Evolutionary conservation across 37 sponge, comb jelly and placozoan genomes (phyloP).

Genomic region (Theonella swinhoei): DNA sequence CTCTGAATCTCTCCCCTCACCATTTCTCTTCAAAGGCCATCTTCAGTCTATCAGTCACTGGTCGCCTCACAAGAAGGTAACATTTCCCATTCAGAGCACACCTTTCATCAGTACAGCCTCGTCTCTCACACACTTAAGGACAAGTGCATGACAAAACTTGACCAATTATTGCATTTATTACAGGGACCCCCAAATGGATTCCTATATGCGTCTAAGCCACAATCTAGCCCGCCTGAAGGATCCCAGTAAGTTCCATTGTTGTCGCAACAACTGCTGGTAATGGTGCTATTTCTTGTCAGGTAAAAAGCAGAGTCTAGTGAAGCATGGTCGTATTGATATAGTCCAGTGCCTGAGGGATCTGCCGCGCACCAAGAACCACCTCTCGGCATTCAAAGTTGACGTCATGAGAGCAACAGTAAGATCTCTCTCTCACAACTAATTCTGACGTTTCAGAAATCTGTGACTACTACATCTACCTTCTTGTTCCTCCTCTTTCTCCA

Average conservation of each 20-base stretch:
- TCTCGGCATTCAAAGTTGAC: slow-evolving; percentile 55
- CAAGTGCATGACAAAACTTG: no score
- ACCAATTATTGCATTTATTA: no score
- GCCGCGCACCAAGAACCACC: slow-evolving; percentile 47
- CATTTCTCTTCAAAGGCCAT: neutral
- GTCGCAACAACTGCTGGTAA: neutral
- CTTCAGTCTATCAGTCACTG: neutral
- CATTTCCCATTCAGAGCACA: neutral
- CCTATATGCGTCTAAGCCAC: slow-evolving; percentile 22
- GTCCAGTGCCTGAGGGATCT: slow-evolving; percentile 60
- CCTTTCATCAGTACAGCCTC: neutral
- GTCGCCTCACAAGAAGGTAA: neutral
- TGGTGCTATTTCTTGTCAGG: neutral
- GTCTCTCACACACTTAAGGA: no score
- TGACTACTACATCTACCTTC: neutral
- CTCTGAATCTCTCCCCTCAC: neutral
- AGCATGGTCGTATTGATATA: slow-evolving; percentile 63
- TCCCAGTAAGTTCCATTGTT: slow-evolving; percentile 31
- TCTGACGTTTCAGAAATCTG: neutral
- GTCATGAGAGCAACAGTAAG: slow-evolving; percentile 54
- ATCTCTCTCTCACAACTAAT: neutral
- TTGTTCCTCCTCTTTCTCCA: neutral
- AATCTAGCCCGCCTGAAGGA: slow-evolving; percentile 38
- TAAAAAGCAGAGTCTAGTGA: slow-evolving; percentile 41
- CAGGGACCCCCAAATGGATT: slow-evolving; percentile 31